Conservation (phyloP, 2,888 invertebrate genomes). For the Pomacea canaliculata region DNA sequence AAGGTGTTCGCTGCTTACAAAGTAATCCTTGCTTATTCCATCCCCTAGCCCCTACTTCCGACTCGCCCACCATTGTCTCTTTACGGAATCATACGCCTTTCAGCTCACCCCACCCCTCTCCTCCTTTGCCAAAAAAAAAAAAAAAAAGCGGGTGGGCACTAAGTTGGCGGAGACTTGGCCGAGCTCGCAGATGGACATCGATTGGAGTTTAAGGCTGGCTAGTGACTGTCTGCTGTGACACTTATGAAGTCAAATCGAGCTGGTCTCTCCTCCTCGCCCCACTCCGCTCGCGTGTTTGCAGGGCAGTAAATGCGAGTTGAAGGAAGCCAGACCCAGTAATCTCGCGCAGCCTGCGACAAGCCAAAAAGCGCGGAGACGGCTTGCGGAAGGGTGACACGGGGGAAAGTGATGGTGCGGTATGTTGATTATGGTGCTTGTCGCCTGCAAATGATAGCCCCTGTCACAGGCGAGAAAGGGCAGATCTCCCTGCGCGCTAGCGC, state of each 20-base stretch:
- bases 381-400: slow-evolving; percentile 13
- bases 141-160: too few species aligned
- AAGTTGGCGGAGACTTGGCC: too few species aligned
- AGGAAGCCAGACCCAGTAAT: slow-evolving; percentile 25
- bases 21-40: too few species aligned
- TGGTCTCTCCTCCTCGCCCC: neutral
- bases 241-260: slow-evolving; percentile 24
- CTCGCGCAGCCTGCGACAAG: slow-evolving; percentile 18
- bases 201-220: slow-evolving; percentile 12
- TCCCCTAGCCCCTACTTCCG: too few species aligned
- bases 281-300: slow-evolving; percentile 19
- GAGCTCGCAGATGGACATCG: slow-evolving; percentile 11
- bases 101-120: too few species aligned
- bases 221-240: slow-evolving; percentile 13
- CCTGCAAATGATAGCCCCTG: slow-evolving; percentile 24
- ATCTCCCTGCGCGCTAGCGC: neutral
- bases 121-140: too few species aligned
- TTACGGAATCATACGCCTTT: too few species aligned
- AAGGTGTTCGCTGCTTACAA: too few species aligned
- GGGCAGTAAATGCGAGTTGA: slow-evolving; percentile 22
- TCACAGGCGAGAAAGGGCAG: slow-evolving; percentile 25
- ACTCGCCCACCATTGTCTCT: too few species aligned
- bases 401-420: slow-evolving; percentile 7
- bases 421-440: slow-evolving; percentile 29
- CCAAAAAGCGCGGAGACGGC: slow-evolving; percentile 20